Evolutionary conservation across 2,888 invertebrate genomes (phyloP), one percentile per base, ranked within the genome.

Genomic region (Ctenicera cuprea): DNA sequence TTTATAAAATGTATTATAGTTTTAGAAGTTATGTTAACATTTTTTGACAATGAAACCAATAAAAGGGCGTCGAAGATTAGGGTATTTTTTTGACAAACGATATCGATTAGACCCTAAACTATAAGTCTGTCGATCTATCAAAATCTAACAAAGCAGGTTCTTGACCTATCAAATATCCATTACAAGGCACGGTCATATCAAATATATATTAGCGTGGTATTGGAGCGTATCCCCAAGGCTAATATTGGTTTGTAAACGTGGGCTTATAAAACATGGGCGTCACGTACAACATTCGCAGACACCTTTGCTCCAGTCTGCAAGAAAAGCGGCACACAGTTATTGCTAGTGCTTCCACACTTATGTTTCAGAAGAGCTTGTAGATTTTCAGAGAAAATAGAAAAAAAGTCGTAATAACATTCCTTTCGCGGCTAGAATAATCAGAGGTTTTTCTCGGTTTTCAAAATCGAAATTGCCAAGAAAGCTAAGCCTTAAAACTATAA

Each of bases 201-300:
- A 67, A 67, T 67, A 67, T 67, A 67, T 67, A 57, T 67, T 67
- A 67, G 57, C 67, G 67, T 67, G 57, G 57, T 67, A 67, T 67
- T 67, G 67, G 57, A 57, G 57, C 57, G 57, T 43, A 67, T 67
- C 67, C 57, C 67, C 38, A 57, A 67, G 62, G 48, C 41, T 67
- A 67, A 67, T 67, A 67, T 67, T 67, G 67, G 67, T 57, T 67
- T 67, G 57, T 38, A 52, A 67, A 67, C 67, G 65, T 65, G 65
- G 43, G 37, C 65, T 52, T 65, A 52, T 65, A 65, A 65, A 65
- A 65, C 52, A 57, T 67, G 48, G 57, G 22, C 41, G 43, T 67
- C 67, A 67, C 67, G 67, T 67, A 67, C 57, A 57, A 33, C 33
- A 64, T 50, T 64, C 50, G 48, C 50, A 64, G 50, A 50, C 64